Percentiles rank a stretch among this genome's conserved stretches.
phyloP scores from a whole-genome alignment of 2,113 vertebrate species.

The Sphaerodactylus townsendi region DNA sequence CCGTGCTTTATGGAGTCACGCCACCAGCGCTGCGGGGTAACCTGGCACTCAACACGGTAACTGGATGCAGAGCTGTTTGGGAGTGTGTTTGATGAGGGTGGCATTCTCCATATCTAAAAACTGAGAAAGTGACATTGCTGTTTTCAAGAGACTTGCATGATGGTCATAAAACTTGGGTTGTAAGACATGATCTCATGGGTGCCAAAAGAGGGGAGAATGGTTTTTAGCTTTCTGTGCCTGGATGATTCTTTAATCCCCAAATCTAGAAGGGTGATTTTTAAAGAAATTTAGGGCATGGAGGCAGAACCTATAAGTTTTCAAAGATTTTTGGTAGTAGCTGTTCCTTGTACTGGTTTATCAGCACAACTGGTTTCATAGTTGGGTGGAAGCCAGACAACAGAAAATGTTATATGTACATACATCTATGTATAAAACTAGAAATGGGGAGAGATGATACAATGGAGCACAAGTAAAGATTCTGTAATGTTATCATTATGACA shows the following conservation, averaged over 20 bases:
- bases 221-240: background rate
- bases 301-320: background rate
- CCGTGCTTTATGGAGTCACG: constrained; percentile 88
- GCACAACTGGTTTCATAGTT: background rate
- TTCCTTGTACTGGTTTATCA: background rate
- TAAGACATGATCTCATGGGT: background rate
- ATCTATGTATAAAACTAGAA: background rate
- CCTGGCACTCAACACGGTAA: constrained; percentile 90
- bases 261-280: background rate
- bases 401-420: background rate
- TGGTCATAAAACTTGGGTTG: background rate
- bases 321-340: background rate
- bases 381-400: background rate
- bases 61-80: background rate
- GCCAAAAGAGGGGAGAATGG: background rate
- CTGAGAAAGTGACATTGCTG: background rate
- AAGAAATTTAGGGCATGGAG: background rate
- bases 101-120: background rate
- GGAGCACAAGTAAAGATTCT: background rate
- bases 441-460: background rate
- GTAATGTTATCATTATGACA: background rate
- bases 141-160: background rate
- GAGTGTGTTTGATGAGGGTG: background rate
- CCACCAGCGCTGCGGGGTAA: constrained; percentile 86
- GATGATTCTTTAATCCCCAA: background rate